Evolutionary conservation across 2,888 invertebrate genomes (phyloP), one percentile per base, ranked within the genome.

Genomic region (Noctua fimbriata): DNA sequence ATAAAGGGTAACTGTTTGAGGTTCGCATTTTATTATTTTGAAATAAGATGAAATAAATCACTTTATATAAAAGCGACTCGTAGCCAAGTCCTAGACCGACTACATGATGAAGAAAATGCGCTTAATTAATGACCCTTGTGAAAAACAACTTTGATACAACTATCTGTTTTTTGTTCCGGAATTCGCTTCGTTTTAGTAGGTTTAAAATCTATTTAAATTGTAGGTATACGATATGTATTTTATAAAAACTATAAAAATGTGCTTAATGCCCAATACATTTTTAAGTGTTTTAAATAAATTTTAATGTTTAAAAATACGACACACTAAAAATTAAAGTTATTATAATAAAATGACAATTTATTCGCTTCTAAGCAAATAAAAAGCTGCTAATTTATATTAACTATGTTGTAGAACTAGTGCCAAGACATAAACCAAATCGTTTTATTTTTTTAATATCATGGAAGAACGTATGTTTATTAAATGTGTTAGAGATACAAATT

Each of bases 1-100:
- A 87, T 94, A 96, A 90, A 92, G 91, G 92, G 96, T 95, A 93
- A 93, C 92, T 82, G 79, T 78, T 79, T 81, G 5, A 36, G 84
- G 36, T 74, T 86, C 41, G 75, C 74, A 69, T 81, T 84, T 81
- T 73, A 69, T 78, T 75, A 55, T 52, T 72, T 71, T 36, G 0
- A 36, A 72, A 14, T 28, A 0, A 28, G 1, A 49, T 28, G 1
- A 52, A 74, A 32, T 18, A 47, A 36, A 65, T 49, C 12, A 60
- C 14, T 21, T 36, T 52, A 32, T 21, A 32, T 36, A 36, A 36
- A 65, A 0, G 32, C 9, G 10, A 32, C 63, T 65, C 21, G 32
- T 21, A 32, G 32, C 18, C 4, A 63, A 32, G 10, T 32, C 4
- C 32, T 63, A 32, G 32, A 63, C 1, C 9, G 28, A 63, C 32